Percentiles rank a stretch among this genome's conserved stretches.
phyloP scores from a whole-genome alignment of 2,888 invertebrate species.

The Artemia sinica region DNA sequence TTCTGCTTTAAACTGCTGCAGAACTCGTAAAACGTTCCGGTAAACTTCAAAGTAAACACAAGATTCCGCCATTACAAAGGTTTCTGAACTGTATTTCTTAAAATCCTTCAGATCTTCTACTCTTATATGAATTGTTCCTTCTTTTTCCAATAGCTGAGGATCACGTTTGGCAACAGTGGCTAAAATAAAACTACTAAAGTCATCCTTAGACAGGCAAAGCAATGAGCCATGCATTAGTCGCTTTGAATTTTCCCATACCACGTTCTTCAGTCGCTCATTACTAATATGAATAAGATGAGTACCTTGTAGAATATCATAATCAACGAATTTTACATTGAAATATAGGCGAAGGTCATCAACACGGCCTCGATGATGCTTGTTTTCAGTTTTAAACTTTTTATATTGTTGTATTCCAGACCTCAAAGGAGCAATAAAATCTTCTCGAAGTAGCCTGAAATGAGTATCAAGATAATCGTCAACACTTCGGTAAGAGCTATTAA shows the following conservation, averaged over 20 bases:
- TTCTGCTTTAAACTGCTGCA: conserved; percentile 40
- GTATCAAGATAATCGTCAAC: conserved; percentile 55
- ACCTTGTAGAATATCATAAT: conserved; percentile 21
- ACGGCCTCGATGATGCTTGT: background rate
- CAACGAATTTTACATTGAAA: conserved; percentile 22
- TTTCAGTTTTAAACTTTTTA: conserved; percentile 22
- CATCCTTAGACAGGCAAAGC: conserved; percentile 49
- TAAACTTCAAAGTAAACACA: conserved; percentile 67
- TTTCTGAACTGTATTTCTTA: conserved; percentile 27
- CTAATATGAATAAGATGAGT: conserved; percentile 26
- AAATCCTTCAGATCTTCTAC: conserved; percentile 25
- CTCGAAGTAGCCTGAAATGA: conserved; percentile 57
- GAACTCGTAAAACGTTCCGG: conserved; percentile 49
- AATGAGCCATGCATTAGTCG: conserved; percentile 52
- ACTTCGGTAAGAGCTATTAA: conserved; percentile 43
- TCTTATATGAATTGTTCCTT: conserved; percentile 39
- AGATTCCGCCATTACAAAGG: conserved; percentile 52
- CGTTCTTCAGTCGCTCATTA: conserved; percentile 29
- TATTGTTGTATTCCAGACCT: conserved; percentile 45
- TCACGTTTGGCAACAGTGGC: conserved; percentile 48
- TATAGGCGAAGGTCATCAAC: conserved; percentile 25
- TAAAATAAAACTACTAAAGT: conserved; percentile 49
- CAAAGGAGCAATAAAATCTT: conserved; percentile 59
- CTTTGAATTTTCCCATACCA: conserved; percentile 38
- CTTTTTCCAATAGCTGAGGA: conserved; percentile 32